Percentiles rank a stretch among this genome's conserved stretches.
These are phyloP conservation scores for Crax fasciolata DNA, from an alignment of 2,797 vertebrate species.

Conservation along the genomic window DNA sequence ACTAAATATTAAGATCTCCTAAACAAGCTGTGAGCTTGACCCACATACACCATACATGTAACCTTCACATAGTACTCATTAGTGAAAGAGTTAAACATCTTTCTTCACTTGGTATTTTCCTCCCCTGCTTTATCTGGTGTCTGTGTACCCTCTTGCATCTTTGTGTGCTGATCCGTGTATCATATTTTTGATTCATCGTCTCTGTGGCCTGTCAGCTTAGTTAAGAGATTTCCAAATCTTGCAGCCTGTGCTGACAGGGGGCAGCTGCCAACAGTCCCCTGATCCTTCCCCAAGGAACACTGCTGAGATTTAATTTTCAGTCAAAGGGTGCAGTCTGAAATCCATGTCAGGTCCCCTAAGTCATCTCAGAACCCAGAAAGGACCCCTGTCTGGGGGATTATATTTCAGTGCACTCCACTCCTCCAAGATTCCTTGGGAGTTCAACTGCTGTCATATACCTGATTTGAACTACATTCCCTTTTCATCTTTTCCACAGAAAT, in stretches of 20 bases:
- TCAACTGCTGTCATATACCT: constrained; percentile 35
- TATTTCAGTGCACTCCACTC: constrained; percentile 68
- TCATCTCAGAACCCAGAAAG: constrained; percentile 80
- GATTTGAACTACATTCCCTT: constrained; percentile 37
- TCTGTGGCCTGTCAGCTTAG: constrained; percentile 87
- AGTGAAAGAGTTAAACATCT: constrained; percentile 73
- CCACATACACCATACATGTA: background rate
- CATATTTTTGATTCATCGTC: constrained; percentile 84
- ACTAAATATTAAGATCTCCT: constrained; percentile 7
- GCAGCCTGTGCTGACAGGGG: constrained; percentile 84
- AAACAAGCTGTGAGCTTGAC: background rate
- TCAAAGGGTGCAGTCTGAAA: constrained; percentile 84
- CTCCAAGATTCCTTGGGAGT: constrained; percentile 72
- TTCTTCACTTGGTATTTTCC: constrained; percentile 58
- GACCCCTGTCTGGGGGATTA: constrained; percentile 75
- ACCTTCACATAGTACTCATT: background rate
- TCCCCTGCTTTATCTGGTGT: constrained; percentile 58
- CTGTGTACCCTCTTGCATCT: constrained; percentile 63
- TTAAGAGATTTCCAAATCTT: constrained; percentile 88
- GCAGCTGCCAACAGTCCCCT: constrained; percentile 86
- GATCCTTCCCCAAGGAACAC: constrained; percentile 84
- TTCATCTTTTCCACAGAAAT: constrained; percentile 28
- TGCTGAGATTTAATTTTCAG: constrained; percentile 86
- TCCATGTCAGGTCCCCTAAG: constrained; percentile 84
- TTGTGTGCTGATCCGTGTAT: constrained; percentile 82